Evolutionary conservation across 1,140 invertebrate species (phyloP), one percentile per base, ranked within the genome.

Genomic region (Arctopsyche grandis): DNA sequence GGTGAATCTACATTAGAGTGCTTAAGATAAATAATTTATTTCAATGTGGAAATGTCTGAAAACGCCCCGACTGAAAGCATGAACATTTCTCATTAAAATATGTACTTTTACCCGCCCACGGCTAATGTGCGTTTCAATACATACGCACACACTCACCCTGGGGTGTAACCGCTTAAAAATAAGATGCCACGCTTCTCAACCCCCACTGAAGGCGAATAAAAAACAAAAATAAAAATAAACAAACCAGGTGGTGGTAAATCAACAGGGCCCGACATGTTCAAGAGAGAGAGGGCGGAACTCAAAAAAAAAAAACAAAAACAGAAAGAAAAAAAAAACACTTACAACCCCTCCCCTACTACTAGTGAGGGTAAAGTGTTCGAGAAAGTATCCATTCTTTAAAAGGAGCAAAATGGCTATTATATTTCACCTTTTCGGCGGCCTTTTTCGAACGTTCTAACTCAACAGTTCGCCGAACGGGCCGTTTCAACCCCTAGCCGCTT

Each of bases 351-450:
- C 29, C 29, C 29, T 38, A 1, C 7, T 52, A 10, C 12, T 14
- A 52, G 16, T 14, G 48, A 12, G 48, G 48, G 58, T 21, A 24
- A 48, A 73, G 76, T 60, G 66, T 56, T 71, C 38, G 66, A 44
- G 38, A 80, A 79, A 77, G 78, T 80, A 82, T 77, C 76, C 81
- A 80, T 82, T 82, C 75, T 79, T 82, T 78, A 78, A 82, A 80
- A 73, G 81, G 74, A 75, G 78, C 81, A 78, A 82, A 80, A 79
- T 82, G 78, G 78, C 78, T 75, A 82, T 80, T 80, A 82, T 82
- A 82, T 80, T 80, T 82, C 78, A 82, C 81, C 78, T 71, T 82
- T 81, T 82, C 69, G 81, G 78, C 78, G 58, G 80, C 73, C 76
- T 80, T 78, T 76, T 75, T 46, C 58, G 63, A 79, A 48, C 69